These are phyloP conservation scores for Phoxinus phoxinus DNA, from an alignment of 2,113 vertebrate genomes.

Conservation along the genomic window DNA sequence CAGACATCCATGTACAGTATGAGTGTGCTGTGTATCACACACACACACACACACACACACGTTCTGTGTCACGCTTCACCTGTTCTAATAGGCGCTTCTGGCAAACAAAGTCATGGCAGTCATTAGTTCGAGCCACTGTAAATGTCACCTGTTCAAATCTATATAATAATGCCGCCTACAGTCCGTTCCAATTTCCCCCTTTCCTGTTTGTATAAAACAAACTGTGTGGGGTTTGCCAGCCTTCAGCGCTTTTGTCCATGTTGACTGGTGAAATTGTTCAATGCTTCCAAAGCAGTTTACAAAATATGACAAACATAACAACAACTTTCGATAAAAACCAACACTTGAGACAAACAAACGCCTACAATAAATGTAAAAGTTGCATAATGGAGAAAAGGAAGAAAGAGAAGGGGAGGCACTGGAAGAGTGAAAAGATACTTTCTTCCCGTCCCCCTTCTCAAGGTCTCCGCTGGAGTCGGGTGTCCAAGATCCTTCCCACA, in stretches of 20 bases:
- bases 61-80: constrained; percentile 53
- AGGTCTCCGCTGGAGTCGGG: constrained; percentile 26
- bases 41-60: neutral
- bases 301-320: neutral
- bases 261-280: no score
- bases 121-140: constrained; percentile 69
- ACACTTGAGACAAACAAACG: neutral
- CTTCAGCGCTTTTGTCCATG: neutral
- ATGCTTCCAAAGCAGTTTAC: neutral
- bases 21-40: neutral
- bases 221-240: neutral
- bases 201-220: neutral
- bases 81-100: constrained; percentile 60
- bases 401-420: neutral
- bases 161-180: neutral
- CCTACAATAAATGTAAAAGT: neutral
- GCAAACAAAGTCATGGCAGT: constrained; percentile 60
- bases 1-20: neutral
- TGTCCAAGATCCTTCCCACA: constrained; percentile 32
- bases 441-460: neutral
- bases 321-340: neutral
- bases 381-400: neutral
- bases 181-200: neutral
- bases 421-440: neutral
- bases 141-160: constrained; percentile 73